These are phyloP conservation scores for Napeogenes inachia DNA, from an alignment of 2,888 invertebrate species.

Conservation along the genomic window DNA sequence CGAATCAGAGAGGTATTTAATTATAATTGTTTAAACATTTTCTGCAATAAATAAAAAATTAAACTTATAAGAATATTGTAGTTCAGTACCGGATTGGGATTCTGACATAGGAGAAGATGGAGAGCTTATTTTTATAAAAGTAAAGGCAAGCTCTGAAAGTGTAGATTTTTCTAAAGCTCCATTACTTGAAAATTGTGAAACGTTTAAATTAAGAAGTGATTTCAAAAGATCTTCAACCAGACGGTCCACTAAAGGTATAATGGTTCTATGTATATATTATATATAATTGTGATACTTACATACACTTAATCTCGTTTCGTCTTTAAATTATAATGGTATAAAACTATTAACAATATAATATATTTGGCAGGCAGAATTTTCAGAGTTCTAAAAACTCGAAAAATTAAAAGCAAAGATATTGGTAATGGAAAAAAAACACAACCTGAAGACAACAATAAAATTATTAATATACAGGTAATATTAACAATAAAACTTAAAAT, in stretches of 20 bases:
- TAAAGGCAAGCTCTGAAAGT: constrained; percentile 45
- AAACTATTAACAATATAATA: constrained; percentile 4
- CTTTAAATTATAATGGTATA: constrained; percentile 7
- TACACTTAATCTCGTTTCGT: too few species aligned
- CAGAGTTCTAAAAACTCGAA: constrained; percentile 58
- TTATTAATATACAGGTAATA: constrained; percentile 54
- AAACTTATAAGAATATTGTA: constrained; percentile 37
- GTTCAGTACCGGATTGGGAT: constrained; percentile 84
- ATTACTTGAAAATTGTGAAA: constrained; percentile 62
- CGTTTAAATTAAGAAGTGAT: constrained; percentile 64
- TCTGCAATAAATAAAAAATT: not conserved
- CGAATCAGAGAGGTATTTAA: constrained; percentile 76
- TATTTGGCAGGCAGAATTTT: constrained; percentile 58
- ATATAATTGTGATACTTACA: too few species aligned
- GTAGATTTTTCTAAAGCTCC: constrained; percentile 44
- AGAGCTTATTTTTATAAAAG: constrained; percentile 81
- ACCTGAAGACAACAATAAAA: constrained; percentile 42
- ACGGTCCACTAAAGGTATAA: constrained; percentile 61
- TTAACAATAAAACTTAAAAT: not conserved
- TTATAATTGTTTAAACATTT: not conserved
- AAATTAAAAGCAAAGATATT: constrained; percentile 43
- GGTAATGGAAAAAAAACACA: constrained; percentile 39
- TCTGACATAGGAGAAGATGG: constrained; percentile 80
- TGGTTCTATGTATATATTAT: too few species aligned
- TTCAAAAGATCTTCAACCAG: constrained; percentile 68